Evolutionary conservation across 1,140 invertebrate species (phyloP).

Genomic region (Rhopalosiphum maidis): DNA sequence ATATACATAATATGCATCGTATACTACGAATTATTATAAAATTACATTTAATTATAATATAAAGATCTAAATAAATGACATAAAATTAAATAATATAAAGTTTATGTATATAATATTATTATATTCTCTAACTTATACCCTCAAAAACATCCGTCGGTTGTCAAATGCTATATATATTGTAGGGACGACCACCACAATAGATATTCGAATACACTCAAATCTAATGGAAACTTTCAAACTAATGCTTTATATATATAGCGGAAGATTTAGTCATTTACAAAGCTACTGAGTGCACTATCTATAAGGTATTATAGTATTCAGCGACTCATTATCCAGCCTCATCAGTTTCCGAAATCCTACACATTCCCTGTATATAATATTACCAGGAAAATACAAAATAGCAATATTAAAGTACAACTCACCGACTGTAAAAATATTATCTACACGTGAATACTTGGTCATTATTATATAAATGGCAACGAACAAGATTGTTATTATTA

Average conservation of each 20-base stretch:
- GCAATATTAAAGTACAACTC: neutral
- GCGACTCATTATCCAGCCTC: neutral
- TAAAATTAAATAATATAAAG: neutral
- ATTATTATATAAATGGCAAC: neutral
- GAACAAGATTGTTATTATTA: neutral
- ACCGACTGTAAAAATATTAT: neutral
- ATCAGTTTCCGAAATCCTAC: too few relatives aligned
- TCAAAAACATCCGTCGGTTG: too few relatives aligned
- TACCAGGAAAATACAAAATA: neutral
- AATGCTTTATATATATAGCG: neutral
- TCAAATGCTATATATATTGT: neutral
- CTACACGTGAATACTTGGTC: neutral
- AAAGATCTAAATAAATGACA: neutral
- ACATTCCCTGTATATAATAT: too few relatives aligned
- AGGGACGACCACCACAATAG: too few relatives aligned
- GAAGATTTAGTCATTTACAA: neutral
- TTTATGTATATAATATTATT: neutral
- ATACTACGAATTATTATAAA: too few relatives aligned
- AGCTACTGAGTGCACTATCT: neutral
- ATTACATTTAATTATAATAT: too few relatives aligned
- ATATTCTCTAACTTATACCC: neutral
- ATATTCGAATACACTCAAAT: neutral
- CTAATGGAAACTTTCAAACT: neutral
- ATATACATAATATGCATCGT: too few relatives aligned
- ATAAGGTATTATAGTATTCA: neutral